Percentiles rank a stretch among this genome's conserved stretches.
Evolutionary conservation across 2,888 invertebrate species (phyloP).

Genomic region (Lasioglossum marginatum): DNA sequence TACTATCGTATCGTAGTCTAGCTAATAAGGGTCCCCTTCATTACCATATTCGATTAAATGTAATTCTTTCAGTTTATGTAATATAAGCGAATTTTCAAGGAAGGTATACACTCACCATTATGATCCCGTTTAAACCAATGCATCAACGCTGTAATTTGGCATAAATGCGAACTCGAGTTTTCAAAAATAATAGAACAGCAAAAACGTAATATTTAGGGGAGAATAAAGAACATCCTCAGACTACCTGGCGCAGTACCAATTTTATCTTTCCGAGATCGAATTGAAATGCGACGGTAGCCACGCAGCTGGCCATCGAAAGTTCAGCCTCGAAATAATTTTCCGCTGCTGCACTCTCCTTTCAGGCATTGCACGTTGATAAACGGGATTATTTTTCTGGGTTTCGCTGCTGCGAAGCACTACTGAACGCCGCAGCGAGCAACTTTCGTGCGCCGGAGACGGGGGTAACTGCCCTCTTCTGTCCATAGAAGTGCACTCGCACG

Average conservation of each 20-base stretch:
- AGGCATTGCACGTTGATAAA: slow-evolving; percentile 52
- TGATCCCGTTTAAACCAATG: not conserved
- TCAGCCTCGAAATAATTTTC: slow-evolving; percentile 13
- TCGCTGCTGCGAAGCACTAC: slow-evolving; percentile 55
- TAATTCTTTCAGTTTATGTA: not conserved
- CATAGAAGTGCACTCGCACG: slow-evolving; percentile 32
- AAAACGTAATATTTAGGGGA: not conserved
- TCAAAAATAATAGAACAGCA: not conserved
- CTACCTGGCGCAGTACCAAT: not conserved
- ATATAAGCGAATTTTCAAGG: not conserved
- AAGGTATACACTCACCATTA: not conserved
- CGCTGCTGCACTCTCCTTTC: slow-evolving; percentile 11
- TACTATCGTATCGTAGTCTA: no score
- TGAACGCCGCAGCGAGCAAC: slow-evolving; percentile 39
- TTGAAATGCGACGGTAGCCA: not conserved
- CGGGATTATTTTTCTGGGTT: slow-evolving; percentile 66
- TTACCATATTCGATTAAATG: no score
- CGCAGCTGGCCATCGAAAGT: not conserved
- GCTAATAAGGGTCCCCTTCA: no score
- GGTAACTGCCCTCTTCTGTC: slow-evolving; percentile 58
- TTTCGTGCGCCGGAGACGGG: slow-evolving; percentile 46
- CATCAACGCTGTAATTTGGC: not conserved
- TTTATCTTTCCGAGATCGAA: not conserved
- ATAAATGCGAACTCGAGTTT: not conserved
- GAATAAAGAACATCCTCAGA: not conserved